A percentile compares a stretch with the other conserved stretches of the same genome.
These are phyloP conservation scores for Mustelus asterias DNA, from an alignment of 2,113 vertebrate genomes.

Conservation along the genomic window DNA sequence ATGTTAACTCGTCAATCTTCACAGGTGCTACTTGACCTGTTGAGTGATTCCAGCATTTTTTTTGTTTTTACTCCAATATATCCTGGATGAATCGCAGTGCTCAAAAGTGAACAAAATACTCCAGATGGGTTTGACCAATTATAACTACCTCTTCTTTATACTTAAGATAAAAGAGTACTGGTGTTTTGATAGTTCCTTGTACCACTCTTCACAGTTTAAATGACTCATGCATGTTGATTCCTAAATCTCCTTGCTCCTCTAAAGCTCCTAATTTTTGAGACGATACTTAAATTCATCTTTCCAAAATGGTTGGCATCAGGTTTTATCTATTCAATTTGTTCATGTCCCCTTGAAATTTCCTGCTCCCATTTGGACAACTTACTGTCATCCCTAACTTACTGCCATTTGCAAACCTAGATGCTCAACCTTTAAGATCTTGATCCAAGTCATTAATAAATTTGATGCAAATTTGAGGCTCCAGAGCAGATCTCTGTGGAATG, in stretches of 20 bases:
- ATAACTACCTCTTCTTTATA: not conserved
- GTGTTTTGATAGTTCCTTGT: not conserved
- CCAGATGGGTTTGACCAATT: not conserved
- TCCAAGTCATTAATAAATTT: not conserved
- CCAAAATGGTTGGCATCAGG: not conserved
- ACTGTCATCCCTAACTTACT: not conserved
- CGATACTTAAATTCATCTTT: not conserved
- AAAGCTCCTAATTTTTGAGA: not conserved
- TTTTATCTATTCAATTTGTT: not conserved
- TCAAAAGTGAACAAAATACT: not conserved
- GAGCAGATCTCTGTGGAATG: not conserved
- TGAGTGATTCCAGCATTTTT: not conserved
- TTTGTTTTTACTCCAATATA: not conserved
- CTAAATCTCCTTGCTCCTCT: not conserved
- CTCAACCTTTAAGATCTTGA: not conserved
- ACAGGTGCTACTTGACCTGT: not conserved
- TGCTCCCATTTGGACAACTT: not conserved
- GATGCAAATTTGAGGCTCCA: not conserved
- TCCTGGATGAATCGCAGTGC: not conserved
- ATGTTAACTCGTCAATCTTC: not conserved
- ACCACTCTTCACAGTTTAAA: not conserved
- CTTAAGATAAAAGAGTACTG: not conserved
- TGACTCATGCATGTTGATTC: not conserved
- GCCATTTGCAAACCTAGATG: not conserved
- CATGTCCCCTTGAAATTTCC: not conserved